These are phyloP conservation scores for Ameiurus melas DNA, from an alignment of 2,113 vertebrate species.

Conservation along the genomic window DNA sequence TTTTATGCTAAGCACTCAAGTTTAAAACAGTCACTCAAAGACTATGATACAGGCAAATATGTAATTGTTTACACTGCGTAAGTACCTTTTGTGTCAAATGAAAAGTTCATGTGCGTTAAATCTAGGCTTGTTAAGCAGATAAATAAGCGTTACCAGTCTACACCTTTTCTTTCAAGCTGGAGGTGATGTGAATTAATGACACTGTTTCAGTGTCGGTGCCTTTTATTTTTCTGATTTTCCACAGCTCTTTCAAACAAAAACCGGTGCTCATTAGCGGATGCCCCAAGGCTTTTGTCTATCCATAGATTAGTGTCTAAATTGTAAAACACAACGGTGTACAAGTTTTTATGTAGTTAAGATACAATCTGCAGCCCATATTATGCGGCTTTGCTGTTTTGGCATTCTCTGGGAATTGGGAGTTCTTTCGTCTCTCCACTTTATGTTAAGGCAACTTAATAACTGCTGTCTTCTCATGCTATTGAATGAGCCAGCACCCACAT, in stretches of 20 bases:
- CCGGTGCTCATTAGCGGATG: background rate
- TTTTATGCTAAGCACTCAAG: background rate
- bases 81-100: background rate
- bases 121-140: background rate
- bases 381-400: background rate
- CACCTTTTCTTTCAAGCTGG: background rate
- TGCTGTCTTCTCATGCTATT: slow-evolving; percentile 42
- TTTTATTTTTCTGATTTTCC: background rate
- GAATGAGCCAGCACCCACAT: slow-evolving; percentile 49
- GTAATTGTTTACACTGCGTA: background rate
- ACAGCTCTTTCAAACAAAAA: background rate
- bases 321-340: too few species aligned
- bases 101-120: background rate
- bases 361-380: background rate
- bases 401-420: slow-evolving; percentile 5
- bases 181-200: background rate
- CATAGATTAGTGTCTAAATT: too few species aligned
- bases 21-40: slow-evolving; percentile 10
- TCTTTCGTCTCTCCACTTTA: slow-evolving; percentile 34
- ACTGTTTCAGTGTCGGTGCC: background rate
- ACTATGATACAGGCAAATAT: background rate
- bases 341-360: background rate
- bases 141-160: background rate
- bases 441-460: slow-evolving; percentile 52
- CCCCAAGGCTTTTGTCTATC: too few species aligned